Conservation (phyloP, 2,888 invertebrate genomes). For the Brenthis hecate region DNA sequence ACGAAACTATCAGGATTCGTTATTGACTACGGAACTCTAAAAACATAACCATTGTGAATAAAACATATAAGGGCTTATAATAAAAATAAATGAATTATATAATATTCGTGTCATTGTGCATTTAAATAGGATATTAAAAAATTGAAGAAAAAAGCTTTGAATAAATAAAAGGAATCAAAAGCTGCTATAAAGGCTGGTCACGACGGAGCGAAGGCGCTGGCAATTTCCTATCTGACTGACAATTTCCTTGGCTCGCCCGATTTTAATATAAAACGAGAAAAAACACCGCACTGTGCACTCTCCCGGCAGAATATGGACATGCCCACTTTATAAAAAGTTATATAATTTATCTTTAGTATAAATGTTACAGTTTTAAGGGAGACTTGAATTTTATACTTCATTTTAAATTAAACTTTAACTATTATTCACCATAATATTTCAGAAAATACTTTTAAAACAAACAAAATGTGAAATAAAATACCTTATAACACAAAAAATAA, state of each 20-base stretch:
- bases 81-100: slow-evolving; percentile 1
- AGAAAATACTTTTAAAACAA: too few species aligned
- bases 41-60: too few species aligned
- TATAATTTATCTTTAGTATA: background rate
- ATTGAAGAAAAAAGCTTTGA: slow-evolving; percentile 12
- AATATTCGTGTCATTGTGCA: background rate
- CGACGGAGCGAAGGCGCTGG: slow-evolving; percentile 56
- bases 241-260: slow-evolving; percentile 78
- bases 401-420: too few species aligned
- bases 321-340: slow-evolving; percentile 14
- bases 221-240: slow-evolving; percentile 80
- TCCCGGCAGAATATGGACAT: slow-evolving; percentile 50
- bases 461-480: too few species aligned
- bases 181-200: slow-evolving; percentile 59
- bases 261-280: slow-evolving; percentile 82
- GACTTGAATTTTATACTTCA: too few species aligned
- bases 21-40: too few species aligned
- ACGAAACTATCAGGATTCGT: too few species aligned
- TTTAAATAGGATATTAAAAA: background rate
- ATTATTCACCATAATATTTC: too few species aligned
- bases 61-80: background rate
- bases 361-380: background rate
- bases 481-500: too few species aligned
- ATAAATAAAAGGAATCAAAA: slow-evolving; percentile 33
- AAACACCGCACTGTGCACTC: slow-evolving; percentile 58